Evolutionary conservation across 2,888 invertebrate genomes (phyloP), one percentile per base, ranked within the genome.

Genomic region (Loripinus fragilis): DNA sequence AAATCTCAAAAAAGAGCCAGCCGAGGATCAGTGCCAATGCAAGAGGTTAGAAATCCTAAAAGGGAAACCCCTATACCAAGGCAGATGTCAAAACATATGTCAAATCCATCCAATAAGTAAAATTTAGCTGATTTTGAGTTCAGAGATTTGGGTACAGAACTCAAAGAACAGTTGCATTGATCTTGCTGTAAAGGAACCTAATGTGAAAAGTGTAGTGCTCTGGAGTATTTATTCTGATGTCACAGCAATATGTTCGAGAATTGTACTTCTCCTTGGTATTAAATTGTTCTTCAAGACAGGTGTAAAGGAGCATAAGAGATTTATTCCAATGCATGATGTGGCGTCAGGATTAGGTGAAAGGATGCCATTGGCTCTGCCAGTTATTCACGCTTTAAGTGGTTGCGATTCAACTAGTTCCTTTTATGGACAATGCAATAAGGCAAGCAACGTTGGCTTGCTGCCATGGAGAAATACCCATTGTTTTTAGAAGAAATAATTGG

Each of bases 211-310:
- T 55, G 55, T 55, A 12, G 55, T 55, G 5, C 55, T 67, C 23
- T 66, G 0, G 23, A 70, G 69, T 50, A 23, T 48, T 5, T 50
- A 70, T 35, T 70, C 69, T 28, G 69, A 70, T 50, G 69, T 70
- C 17, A 52, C 69, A 7, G 50, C 50, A 5, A 15, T 70, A 33
- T 70, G 69, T 50, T 52, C 50, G 30, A 48, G 50, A 50, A 48
- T 50, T 2, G 8, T n/a, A 50, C 33, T 17, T 12, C 33, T 70
- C 7, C 69, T 50, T 33, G 20, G 23, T 28, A 50, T 70, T 33
- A 70, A 48, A 35, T 2, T 70, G 23, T 70, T 50, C 50, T 70
- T 70, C 23, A 70, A 50, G 50, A 70, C 69, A 30, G 69, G 69
- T 25, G 17, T 33, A 28, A 25, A 30, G 15, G 50, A 70, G 33